Evolutionary conservation across 2,888 invertebrate genomes (phyloP).

Genomic region (Protodeltote pygarga): DNA sequence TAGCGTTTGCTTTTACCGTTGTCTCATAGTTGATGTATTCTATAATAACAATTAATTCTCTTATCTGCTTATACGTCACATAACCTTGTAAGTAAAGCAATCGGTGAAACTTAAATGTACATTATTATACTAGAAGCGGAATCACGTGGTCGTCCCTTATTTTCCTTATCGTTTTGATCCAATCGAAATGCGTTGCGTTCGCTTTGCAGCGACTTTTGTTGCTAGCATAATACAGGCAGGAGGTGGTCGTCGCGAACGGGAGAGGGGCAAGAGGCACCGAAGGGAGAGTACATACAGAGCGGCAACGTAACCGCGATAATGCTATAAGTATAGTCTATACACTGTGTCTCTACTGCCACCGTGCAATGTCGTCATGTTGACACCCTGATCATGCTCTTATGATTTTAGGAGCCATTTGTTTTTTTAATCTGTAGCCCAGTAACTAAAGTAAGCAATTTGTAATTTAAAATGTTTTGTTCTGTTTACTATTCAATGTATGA

Average conservation of each 20-base stretch:
- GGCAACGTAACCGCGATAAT: conserved; percentile 75
- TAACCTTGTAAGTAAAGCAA: conserved; percentile 53
- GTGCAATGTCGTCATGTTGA: conserved; percentile 39
- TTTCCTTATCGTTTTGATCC: conserved; percentile 71
- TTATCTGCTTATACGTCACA: conserved; percentile 61
- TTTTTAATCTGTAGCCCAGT: conserved; percentile 16
- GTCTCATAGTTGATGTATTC: conserved; percentile 16
- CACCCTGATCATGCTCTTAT: conserved; percentile 23
- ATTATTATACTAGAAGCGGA: conserved; percentile 52
- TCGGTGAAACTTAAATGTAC: conserved; percentile 53
- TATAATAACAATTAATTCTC: conserved; percentile 45
- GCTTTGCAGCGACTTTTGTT: conserved; percentile 64
- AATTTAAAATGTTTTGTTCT: conserved; percentile 21
- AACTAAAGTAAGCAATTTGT: conserved; percentile 17
- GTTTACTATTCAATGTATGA: conserved; percentile 25
- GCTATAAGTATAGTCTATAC: no score
- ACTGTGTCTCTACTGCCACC: conserved; percentile 59
- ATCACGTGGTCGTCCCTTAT: conserved; percentile 68
- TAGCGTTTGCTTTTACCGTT: conserved; percentile 5
- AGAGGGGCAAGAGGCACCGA: conserved; percentile 77
- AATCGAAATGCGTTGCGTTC: conserved; percentile 65
- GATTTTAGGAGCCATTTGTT: background rate
- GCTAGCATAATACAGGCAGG: conserved; percentile 66
- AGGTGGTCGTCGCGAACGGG: conserved; percentile 67
- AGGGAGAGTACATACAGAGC: conserved; percentile 75